Evolutionary conservation across 2,888 invertebrate genomes (phyloP), one percentile per base, ranked within the genome.

Genomic region (Hypsopygia costalis): DNA sequence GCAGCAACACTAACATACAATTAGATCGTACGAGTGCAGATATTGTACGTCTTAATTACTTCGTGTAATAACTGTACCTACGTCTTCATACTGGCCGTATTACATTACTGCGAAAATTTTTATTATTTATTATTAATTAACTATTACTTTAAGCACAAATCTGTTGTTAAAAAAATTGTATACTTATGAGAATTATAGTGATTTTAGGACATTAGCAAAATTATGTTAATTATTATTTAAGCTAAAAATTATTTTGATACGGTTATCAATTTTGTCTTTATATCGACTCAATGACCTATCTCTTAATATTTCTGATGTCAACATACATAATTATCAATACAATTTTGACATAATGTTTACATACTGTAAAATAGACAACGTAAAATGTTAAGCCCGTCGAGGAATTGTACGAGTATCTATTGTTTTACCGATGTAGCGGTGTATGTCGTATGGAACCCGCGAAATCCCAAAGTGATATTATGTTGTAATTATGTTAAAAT

Each of bases 381-480:
- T 25, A 8, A 25, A 5, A 25, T 25, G 6, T 5, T 25, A 25
- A 7, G 7, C 6, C 25, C 7, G 59, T 59, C 57, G 52, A 57
- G 49, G 55, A 25, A 25, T 25, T 25, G 25, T 25, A 25, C 16
- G 3, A 3, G 4, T 8, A 4, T n/a, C 3, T 25, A 25, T 25
- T 25, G 25, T 8, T 25, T 25, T 25, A 8, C 6, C 25, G 25
- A 25, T 25, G 25, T 25, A 25, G 25, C n/a, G 25, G n/a, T 7
- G 5, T 25, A 6, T 7, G 25, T 25, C 25, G 25, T 25, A 25
- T 25, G 8, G 25, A 25, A 25, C 25, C 7, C 6, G 86, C 85
- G 75, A 83, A 83, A 82, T 83, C 83, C 86, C 82, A 87, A 88
- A 85, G 87, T 87, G 87, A 87, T 88, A 88, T 74, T 81, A 82